Conservation (phyloP, 2,113 vertebrate genomes). For the Phycodurus eques region DNA sequence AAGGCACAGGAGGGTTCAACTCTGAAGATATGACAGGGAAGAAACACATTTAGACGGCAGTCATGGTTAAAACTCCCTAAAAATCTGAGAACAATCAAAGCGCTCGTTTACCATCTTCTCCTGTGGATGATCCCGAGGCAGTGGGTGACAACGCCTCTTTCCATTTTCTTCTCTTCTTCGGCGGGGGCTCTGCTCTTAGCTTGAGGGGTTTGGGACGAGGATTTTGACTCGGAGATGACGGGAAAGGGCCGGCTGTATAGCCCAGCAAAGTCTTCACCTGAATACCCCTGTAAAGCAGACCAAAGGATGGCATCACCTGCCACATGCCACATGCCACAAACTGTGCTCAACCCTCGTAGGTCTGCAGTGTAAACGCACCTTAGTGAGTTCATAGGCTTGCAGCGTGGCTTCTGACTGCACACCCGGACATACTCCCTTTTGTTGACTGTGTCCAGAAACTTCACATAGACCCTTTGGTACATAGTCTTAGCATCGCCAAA, state of each 20-base stretch:
- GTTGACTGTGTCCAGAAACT: constrained; percentile 96
- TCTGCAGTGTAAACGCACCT: constrained; percentile 71
- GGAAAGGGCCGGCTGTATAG: constrained; percentile 52
- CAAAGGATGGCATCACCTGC: constrained; percentile 1
- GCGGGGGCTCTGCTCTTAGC: constrained; percentile 89
- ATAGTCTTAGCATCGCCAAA: constrained; percentile 95
- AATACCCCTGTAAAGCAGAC: constrained; percentile 57
- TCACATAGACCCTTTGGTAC: constrained; percentile 95
- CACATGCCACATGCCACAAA: background rate
- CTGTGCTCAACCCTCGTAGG: background rate
- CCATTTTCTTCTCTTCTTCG: constrained; percentile 97
- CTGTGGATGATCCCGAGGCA: constrained; percentile 84
- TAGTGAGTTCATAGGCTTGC: constrained; percentile 85
- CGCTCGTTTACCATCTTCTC: constrained; percentile 80
- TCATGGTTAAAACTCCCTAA: background rate
- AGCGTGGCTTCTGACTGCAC: constrained; percentile 91
- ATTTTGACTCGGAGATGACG: constrained; percentile 76
- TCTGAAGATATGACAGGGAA: constrained; percentile 59
- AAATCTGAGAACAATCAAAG: background rate
- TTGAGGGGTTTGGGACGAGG: constrained; percentile 88
- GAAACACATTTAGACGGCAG: background rate
- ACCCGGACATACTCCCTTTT: constrained; percentile 97
- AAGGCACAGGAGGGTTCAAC: constrained; percentile 79
- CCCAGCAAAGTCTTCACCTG: constrained; percentile 73
- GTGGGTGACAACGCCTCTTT: constrained; percentile 88